Evolutionary conservation across 2,797 vertebrate species (phyloP).

Genomic region (Arctocebus calabarensis): DNA sequence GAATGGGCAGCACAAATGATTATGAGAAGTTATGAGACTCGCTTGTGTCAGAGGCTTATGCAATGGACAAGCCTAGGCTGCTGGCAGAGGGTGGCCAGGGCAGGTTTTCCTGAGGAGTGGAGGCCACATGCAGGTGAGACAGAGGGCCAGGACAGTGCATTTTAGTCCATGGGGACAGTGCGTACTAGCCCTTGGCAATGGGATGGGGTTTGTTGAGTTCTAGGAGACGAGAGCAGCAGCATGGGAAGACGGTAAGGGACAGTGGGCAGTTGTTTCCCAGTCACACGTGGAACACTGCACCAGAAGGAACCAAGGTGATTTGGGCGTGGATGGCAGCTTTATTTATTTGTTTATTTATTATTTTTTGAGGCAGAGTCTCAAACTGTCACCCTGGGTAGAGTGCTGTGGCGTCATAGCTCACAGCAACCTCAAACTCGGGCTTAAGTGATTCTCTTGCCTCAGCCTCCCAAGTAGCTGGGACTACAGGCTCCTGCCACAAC

Average conservation of each 20-base stretch:
- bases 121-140: neutral
- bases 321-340: neutral
- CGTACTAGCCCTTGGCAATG: fast-evolving
- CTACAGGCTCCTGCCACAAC: no score
- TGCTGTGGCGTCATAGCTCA: no score
- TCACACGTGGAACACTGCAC: fast-evolving
- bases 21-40: neutral
- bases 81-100: neutral
- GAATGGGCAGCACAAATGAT: no score
- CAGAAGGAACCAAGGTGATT: neutral
- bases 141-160: neutral
- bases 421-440: no score
- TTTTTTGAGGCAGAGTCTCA: no score
- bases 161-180: neutral
- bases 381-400: no score
- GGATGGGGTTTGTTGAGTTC: neutral
- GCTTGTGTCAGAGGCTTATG: neutral
- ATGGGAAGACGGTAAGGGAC: neutral
- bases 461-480: no score
- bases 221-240: neutral
- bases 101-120: neutral
- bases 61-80: neutral
- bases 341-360: no score
- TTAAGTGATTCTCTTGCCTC: no score
- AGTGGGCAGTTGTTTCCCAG: fast-evolving